These are phyloP conservation scores for Erpetoichthys calabaricus DNA, from an alignment of 2,797 vertebrate species.

Conservation along the genomic window DNA sequence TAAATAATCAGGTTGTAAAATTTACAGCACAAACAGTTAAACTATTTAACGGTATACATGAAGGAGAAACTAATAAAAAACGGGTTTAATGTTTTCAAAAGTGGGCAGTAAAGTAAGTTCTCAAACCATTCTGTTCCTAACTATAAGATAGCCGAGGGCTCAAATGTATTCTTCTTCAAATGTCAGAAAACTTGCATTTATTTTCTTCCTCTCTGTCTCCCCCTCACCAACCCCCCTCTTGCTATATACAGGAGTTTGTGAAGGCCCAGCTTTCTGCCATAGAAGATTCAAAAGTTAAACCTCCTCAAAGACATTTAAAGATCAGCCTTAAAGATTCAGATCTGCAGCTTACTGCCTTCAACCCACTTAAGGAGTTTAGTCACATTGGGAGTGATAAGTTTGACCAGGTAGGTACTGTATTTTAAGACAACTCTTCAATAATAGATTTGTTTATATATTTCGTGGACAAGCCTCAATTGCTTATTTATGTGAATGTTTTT, in stretches of 20 bases:
- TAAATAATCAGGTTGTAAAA: too few relatives aligned
- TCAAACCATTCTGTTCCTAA: too few relatives aligned
- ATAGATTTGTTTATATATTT: neutral
- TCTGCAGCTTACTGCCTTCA: slow-evolving; percentile 39
- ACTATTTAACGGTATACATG: too few relatives aligned
- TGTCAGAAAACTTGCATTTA: slow-evolving; percentile 1
- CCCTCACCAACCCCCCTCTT: neutral
- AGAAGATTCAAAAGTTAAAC: slow-evolving; percentile 21
- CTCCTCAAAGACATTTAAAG: slow-evolving; percentile 30
- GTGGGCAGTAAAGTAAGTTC: too few relatives aligned
- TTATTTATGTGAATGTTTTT: neutral
- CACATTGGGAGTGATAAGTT: slow-evolving; percentile 54
- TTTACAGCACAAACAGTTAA: too few relatives aligned
- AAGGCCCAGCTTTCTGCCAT: slow-evolving; percentile 48
- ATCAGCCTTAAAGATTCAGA: slow-evolving; percentile 30
- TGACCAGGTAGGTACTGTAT: slow-evolving; percentile 61
- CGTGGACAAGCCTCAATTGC: neutral
- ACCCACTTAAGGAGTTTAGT: slow-evolving; percentile 63
- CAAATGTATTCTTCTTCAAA: neutral
- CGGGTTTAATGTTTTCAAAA: too few relatives aligned
- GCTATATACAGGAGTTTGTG: slow-evolving; percentile 56
- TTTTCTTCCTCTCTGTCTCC: slow-evolving; percentile 10
- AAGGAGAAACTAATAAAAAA: too few relatives aligned
- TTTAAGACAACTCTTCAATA: neutral
- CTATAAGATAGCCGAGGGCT: too few relatives aligned